Base-by-base conservation (phyloP, 2,888 invertebrate species). In the Drosophila picticornis region DNA sequence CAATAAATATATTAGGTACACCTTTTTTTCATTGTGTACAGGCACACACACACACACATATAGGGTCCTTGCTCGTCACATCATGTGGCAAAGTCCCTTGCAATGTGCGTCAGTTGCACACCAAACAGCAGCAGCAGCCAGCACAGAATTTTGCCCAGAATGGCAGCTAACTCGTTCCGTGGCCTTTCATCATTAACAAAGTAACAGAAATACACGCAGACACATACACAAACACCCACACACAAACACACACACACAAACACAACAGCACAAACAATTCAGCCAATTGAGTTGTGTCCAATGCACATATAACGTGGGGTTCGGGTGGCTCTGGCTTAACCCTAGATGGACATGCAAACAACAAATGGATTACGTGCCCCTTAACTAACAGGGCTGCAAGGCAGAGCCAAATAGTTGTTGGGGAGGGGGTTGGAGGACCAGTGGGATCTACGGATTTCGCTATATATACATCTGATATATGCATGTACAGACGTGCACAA, bases 291-390 rank as follows among this genome's bases (percentile, higher is more conserved):
- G 84, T 75, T 84, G 84, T 74, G 75, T 75, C 81, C 88, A 77
- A 64, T 64, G 78, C 73, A 86, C 81, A 83, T 75, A 81, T 64
- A 72, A 58, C 81, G 55, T 67, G 64, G 56, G 57, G 57, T 22
- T 31, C 22, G 31, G 29, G 29, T 38, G 38, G 53, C 36, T 36
- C 34, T 34, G 56, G 72, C 56, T 62, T 59, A 53, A 61, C 66
- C 80, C 74, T 69, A 77, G 84, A 82, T 74, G 79, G 69, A 71
- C 77, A 77, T 75, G 72, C 86, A 86, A 84, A 89, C 85, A 84
- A 74, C 83, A 89, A 85, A 87, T 85, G 90, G 90, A 76, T 84
- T 82, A 85, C 85, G 83, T 85, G 85, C 82, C 72, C 71, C 74
- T 69, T 73, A 75, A 81, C 84, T 67, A 83, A 80, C 79, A 56